Conservation (phyloP, 2,797 vertebrate genomes). For the Discoglossus pictus region DNA sequence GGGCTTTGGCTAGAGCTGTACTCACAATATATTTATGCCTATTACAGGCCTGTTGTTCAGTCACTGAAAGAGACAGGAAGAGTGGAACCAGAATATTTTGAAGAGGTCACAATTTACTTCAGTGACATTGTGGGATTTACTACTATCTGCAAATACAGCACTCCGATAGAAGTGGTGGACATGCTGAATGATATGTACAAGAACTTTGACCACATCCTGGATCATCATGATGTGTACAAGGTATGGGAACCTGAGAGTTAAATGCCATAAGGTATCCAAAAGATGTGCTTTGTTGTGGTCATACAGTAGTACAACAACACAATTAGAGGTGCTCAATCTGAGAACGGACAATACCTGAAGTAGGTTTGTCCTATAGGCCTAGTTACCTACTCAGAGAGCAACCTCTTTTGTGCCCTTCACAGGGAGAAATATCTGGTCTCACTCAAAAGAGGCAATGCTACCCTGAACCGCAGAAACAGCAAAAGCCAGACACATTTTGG, state of each 20-base stretch:
- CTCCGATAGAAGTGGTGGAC: slow-evolving; percentile 96
- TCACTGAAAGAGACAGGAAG: slow-evolving; percentile 91
- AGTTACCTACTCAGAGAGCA: too few species aligned
- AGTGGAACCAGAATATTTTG: slow-evolving; percentile 91
- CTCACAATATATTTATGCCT: neutral
- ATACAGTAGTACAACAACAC: too few species aligned
- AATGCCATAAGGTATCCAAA: too few species aligned
- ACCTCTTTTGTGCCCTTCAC: too few species aligned
- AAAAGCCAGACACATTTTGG: too few species aligned
- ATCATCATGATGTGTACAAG: slow-evolving; percentile 97
- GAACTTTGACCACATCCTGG: slow-evolving; percentile 93
- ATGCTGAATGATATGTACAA: slow-evolving; percentile 98
- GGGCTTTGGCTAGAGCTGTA: neutral
- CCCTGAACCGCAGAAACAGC: too few species aligned
- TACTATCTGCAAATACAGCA: slow-evolving; percentile 95
- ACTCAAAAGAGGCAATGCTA: too few species aligned
- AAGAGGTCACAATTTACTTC: slow-evolving; percentile 96
- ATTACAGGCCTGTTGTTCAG: slow-evolving; percentile 86
- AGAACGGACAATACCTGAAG: too few species aligned
- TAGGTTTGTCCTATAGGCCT: too few species aligned
- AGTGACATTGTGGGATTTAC: slow-evolving; percentile 98
- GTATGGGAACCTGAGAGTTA: slow-evolving; percentile 70
- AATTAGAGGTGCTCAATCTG: too few species aligned
- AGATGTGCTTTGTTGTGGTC: too few species aligned
- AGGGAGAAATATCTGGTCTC: too few species aligned